Evolutionary conservation across 2,113 vertebrate species (phyloP), one percentile per base, ranked within the genome.

Genomic region (Thalassarche chlororhynchos): DNA sequence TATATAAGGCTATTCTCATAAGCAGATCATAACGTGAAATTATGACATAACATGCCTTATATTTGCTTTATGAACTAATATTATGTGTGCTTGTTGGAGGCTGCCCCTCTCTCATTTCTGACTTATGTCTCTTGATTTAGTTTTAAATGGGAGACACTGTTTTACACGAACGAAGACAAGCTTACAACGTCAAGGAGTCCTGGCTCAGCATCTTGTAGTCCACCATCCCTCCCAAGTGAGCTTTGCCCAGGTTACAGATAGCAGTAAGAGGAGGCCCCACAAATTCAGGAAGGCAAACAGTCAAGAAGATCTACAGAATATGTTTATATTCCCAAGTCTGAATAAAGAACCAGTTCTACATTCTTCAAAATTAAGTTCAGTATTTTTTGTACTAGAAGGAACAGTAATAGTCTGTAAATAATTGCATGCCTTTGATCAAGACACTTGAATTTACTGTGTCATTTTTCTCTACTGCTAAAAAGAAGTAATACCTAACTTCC

Each of bases 391-490:
- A 60, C 76, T 36, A 60, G 29, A 87, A 93, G 61, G 34, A 93
- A 84, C n/a, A 89, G 61, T 44, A 85, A 65, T 5, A 78, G 47
- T 40, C 81, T 83, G 90, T 92, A 97, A 95, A 95, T 92, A 93
- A 96, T 57, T 75, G 64, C 60, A 84, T 26, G 68, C 11, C 64
- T 97, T 96, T 93, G 86, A 89, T 93, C 83, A 90, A 89, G 57
- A 69, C 57, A 87, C 40, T 89, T 75, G 61, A 90, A 90, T 95
- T 93, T 70, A 84, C 38, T 51, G 55, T 75, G 74, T 60, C 51
- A 68, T 77, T 94, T 72, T 93, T 44, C 52, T 75, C 36, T 83
- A 23, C 60, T 82, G 65, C 64, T 84, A 60, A 47, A 84, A 92
- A 62, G 71, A 58, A 80, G 47, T 64, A 81, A 97, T 57, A 84